Base-by-base conservation (phyloP, 2,113 vertebrate species). In the Ptychochromis oligacanthus region DNA sequence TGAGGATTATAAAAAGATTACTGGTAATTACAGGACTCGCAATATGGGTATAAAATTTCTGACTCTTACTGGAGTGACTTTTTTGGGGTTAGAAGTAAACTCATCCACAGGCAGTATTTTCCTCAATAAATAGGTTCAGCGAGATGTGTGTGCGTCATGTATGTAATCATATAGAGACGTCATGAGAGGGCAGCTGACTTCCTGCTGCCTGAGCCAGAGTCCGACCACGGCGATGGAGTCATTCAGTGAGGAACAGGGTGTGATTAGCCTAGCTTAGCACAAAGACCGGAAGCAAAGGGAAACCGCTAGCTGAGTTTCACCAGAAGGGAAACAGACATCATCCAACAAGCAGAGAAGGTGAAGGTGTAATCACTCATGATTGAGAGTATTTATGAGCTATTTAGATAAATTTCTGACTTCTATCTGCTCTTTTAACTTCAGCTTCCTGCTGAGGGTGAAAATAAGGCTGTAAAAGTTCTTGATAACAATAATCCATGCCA, bases 1-100 rank as follows among this genome's bases (percentile, higher is more conserved):
- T 43, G 67, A 52, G 3, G 54, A 31, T 49, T 75, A 72, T 70
- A 77, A 77, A 81, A 77, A 74, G 18, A 65, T 52, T 28, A 72
- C 18, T 54, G 82, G 46, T 38, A 43, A 67, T 67, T 22, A 46
- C 17, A 54, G 36, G 36, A 31, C 22, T 67, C 76, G 74, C 61
- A 74, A 79, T 24, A 31, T 52, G 18, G 22, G 17, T 83, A 83
- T 6, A 83, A 87, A 76, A 61, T 6, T 1, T 18, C 38, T n/a
- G 58, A 52, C 8, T 28, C 9, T 84, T 3, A 61, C 46, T 74
- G 24, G 40, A 59, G 56, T 59, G 36, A 49, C 24, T 18, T 28
- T 17, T 60, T 54, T 49, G 36, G 36, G 31, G 10, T 58, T 9
- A 38, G 3, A 9, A 59, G 22, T 65, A 1, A 65, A 43, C 14